These are phyloP conservation scores for Ammodytes marinus DNA, from an alignment of 2,113 vertebrate species.

Conservation along the genomic window DNA sequence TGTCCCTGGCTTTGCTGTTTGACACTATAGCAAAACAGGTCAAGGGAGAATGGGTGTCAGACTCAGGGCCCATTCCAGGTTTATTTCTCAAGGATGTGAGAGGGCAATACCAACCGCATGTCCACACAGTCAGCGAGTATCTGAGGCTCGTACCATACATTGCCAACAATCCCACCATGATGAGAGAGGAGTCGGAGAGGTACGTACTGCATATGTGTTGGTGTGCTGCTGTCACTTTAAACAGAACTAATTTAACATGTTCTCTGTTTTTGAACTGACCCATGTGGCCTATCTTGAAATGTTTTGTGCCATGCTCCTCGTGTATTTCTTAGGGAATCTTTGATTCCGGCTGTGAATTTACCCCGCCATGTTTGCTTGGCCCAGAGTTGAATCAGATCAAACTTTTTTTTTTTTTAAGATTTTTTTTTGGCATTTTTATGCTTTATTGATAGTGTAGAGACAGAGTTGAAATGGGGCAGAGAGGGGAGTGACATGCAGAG, in stretches of 20 bases:
- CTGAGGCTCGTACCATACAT: conserved; percentile 52
- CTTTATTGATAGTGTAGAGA: too few relatives aligned
- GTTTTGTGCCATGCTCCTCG: neutral
- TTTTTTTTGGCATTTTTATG: too few relatives aligned
- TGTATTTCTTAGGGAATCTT: neutral
- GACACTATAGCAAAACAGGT: conserved; percentile 49
- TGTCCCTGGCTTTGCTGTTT: conserved; percentile 60
- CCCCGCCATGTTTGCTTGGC: too few relatives aligned
- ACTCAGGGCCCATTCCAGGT: conserved; percentile 18
- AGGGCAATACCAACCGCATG: conserved; percentile 6
- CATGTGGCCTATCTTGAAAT: neutral
- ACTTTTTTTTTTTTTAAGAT: too few relatives aligned
- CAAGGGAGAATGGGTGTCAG: conserved; percentile 33
- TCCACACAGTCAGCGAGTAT: conserved; percentile 34
- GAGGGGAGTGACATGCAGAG: too few relatives aligned
- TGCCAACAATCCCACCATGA: conserved; percentile 55
- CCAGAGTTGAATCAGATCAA: neutral
- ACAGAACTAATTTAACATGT: too few relatives aligned
- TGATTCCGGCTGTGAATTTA: too few relatives aligned
- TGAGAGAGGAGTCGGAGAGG: conserved; percentile 47
- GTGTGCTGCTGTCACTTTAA: too few relatives aligned
- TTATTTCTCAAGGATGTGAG: conserved; percentile 33
- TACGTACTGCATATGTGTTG: conserved; percentile 5
- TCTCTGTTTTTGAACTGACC: too few relatives aligned
- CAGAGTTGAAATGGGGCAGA: too few relatives aligned